Percentiles rank a stretch among this genome's conserved stretches.
Evolutionary conservation across 2,888 invertebrate genomes (phyloP).

Genomic region (Diloba caeruleocephala): DNA sequence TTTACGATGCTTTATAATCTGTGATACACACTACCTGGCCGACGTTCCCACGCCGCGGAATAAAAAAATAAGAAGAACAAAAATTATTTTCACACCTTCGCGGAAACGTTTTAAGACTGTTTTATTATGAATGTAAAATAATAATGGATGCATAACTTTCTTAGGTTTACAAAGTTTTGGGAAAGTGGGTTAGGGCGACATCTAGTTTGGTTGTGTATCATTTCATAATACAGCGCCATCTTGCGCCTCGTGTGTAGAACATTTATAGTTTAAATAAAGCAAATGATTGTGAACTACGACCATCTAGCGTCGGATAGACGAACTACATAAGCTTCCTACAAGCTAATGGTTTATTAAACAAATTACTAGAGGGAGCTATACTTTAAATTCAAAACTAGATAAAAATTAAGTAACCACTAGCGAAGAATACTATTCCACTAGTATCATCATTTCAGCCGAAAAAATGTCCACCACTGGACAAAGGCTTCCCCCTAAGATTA

Average conservation of each 20-base stretch:
- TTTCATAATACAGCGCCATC: conserved; percentile 22
- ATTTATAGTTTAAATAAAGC: not conserved
- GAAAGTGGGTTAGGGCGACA: conserved; percentile 62
- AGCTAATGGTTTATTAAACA: not conserved
- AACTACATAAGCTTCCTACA: conserved; percentile 1
- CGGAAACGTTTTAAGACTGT: conserved; percentile 79
- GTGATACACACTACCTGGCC: conserved; percentile 70
- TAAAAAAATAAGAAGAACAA: conserved; percentile 75
- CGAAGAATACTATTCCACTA: no score
- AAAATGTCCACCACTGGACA: no score
- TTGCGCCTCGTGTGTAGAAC: conserved; percentile 2
- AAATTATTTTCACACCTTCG: conserved; percentile 88
- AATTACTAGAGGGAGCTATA: conserved; percentile 23
- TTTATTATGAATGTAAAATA: conserved; percentile 85
- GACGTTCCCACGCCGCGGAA: conserved; percentile 80
- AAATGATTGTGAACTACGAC: no score
- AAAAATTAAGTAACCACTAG: no score
- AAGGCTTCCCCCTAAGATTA: no score
- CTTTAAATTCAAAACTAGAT: not conserved
- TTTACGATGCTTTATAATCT: conserved; percentile 67
- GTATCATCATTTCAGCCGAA: no score
- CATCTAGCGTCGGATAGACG: conserved; percentile 3
- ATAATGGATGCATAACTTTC: conserved; percentile 81
- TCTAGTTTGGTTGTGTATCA: conserved; percentile 55
- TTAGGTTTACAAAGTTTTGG: conserved; percentile 53